Evolutionary conservation across 2,888 invertebrate species (phyloP).

Genomic region (Eristalinus aeneus): DNA sequence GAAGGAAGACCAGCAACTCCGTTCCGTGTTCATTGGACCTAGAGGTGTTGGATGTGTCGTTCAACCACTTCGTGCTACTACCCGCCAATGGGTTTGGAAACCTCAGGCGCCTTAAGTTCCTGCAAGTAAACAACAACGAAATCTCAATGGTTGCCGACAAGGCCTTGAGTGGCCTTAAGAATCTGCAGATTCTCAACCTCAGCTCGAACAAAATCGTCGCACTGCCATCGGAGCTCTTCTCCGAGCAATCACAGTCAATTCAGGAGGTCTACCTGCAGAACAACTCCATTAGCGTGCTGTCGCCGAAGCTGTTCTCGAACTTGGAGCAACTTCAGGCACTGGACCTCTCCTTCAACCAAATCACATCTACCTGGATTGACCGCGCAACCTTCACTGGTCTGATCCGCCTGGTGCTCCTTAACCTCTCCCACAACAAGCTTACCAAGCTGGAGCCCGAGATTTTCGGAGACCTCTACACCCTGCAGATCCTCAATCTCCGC

Average conservation of each 20-base stretch:
- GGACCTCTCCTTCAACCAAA: constrained; percentile 92
- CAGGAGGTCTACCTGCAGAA: constrained; percentile 95
- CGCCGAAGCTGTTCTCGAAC: constrained; percentile 92
- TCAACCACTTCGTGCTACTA: constrained; percentile 91
- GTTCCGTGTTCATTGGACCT: constrained; percentile 88
- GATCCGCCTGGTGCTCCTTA: constrained; percentile 92
- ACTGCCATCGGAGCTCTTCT: constrained; percentile 92
- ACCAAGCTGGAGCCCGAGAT: constrained; percentile 90
- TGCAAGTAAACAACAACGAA: constrained; percentile 93
- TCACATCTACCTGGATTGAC: constrained; percentile 93
- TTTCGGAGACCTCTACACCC: constrained; percentile 91
- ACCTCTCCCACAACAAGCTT: constrained; percentile 92
- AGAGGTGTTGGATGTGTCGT: constrained; percentile 91
- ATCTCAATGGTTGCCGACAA: constrained; percentile 93
- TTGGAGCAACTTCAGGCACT: constrained; percentile 90
- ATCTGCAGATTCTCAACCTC: constrained; percentile 91
- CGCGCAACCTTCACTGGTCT: constrained; percentile 92
- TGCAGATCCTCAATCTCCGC: constrained; percentile 92
- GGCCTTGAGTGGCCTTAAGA: constrained; percentile 90
- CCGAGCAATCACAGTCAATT: constrained; percentile 88
- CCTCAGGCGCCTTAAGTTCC: constrained; percentile 87
- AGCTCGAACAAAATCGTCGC: constrained; percentile 95
- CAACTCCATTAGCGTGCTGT: constrained; percentile 93
- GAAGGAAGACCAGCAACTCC: constrained; percentile 1
- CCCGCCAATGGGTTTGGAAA: constrained; percentile 92